A percentile compares a stretch with the other conserved stretches of the same genome.
These are phyloP conservation scores for Decapterus maruadsi DNA, from an alignment of 2,797 vertebrate genomes.

Conservation along the genomic window DNA sequence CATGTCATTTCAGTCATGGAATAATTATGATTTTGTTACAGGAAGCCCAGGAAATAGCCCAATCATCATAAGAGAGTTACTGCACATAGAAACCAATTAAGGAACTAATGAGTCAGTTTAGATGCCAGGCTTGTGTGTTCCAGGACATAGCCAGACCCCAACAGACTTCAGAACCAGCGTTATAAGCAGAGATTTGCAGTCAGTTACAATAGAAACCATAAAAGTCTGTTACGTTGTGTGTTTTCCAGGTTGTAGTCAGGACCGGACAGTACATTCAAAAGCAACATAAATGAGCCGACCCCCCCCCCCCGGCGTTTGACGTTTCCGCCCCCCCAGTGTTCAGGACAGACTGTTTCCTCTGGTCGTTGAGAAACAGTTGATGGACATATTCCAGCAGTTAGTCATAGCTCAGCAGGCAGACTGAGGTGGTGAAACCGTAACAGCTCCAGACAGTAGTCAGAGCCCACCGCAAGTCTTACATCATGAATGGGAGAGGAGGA, in stretches of 20 bases:
- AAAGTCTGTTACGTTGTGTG: constrained; percentile 16
- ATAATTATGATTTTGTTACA: neutral
- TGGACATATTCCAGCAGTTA: constrained; percentile 46
- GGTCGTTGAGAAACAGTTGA: neutral
- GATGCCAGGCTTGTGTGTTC: neutral
- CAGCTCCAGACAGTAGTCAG: constrained; percentile 17
- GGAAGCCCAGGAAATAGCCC: constrained; percentile 32
- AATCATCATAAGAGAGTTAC: constrained; percentile 39
- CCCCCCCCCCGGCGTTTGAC: neutral
- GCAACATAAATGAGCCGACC: constrained; percentile 40
- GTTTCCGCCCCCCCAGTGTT: constrained; percentile 10
- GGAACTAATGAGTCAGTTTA: neutral
- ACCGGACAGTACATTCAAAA: constrained; percentile 69
- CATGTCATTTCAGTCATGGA: no score
- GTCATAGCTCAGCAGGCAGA: constrained; percentile 10
- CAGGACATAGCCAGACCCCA: constrained; percentile 48
- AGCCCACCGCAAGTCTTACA: constrained; percentile 22
- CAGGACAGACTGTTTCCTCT: neutral
- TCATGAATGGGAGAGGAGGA: constrained; percentile 1
- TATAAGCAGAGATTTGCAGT: constrained; percentile 27
- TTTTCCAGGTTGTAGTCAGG: constrained; percentile 56
- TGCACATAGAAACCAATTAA: constrained; percentile 20
- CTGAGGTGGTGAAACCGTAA: constrained; percentile 18
- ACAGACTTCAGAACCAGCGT: neutral
- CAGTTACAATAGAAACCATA: constrained; percentile 8